These are phyloP conservation scores for Carcharodon carcharias DNA, from an alignment of 2,797 vertebrate species.

Conservation along the genomic window DNA sequence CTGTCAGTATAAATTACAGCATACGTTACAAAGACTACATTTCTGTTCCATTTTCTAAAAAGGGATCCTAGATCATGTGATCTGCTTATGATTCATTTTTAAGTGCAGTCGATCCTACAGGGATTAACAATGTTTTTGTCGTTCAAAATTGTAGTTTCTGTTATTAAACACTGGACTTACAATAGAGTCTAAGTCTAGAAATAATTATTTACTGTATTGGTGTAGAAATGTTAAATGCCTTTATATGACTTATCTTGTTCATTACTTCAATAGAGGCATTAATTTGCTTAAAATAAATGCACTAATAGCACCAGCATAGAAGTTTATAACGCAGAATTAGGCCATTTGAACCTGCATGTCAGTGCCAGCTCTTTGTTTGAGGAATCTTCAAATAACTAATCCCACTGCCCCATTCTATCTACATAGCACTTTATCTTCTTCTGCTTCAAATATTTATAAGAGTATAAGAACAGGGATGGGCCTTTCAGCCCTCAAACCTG, in stretches of 20 bases:
- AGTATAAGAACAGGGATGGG: neutral
- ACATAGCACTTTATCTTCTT: neutral
- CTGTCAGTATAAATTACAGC: neutral
- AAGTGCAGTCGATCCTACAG: neutral
- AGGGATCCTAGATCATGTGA: neutral
- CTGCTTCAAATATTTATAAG: neutral
- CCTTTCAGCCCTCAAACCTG: neutral
- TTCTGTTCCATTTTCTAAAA: slow-evolving; percentile 23
- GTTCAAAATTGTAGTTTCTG: slow-evolving; percentile 10
- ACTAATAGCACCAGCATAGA: neutral
- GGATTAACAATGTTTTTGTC: neutral
- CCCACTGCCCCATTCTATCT: neutral
- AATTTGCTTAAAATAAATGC: neutral
- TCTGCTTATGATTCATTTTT: slow-evolving; percentile 4
- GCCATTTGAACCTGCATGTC: neutral
- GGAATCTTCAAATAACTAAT: neutral
- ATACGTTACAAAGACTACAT: slow-evolving; percentile 8
- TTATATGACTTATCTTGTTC: neutral
- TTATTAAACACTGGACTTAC: neutral
- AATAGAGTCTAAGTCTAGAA: neutral
- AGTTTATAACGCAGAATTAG: neutral
- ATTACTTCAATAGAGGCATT: neutral
- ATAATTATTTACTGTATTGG: neutral
- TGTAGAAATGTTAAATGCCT: neutral
- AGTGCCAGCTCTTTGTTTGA: neutral